phyloP scores from a whole-genome alignment of 2,888 invertebrate genomes.

The Brenthis daphne region DNA sequence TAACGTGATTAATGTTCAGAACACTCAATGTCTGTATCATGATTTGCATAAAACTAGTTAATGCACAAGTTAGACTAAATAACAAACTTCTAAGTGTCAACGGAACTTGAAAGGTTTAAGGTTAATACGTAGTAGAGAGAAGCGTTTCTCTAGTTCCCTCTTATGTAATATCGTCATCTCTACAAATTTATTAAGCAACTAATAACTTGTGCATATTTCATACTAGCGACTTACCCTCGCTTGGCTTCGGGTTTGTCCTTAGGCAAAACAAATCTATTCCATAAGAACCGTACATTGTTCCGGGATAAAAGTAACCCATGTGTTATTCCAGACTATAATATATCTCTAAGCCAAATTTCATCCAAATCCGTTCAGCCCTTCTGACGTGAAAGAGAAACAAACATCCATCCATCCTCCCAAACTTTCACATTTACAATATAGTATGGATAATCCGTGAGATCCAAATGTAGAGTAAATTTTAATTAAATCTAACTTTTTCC shows the following conservation, averaged over 20 bases:
- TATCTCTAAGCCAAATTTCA: too few species aligned
- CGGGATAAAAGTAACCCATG: too few species aligned
- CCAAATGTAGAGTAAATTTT: neutral
- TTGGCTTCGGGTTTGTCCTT: too few species aligned
- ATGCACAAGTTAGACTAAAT: constrained; percentile 62
- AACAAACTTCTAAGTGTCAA: constrained; percentile 36
- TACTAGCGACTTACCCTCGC: too few species aligned
- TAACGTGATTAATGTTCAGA: constrained; percentile 74
- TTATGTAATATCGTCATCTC: neutral
- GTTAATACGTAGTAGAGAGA: constrained; percentile 1
- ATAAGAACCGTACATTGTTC: too few species aligned
- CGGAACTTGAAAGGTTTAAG: constrained; percentile 24
- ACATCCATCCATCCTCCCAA: too few species aligned
- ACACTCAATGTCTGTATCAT: constrained; percentile 67
- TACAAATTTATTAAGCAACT: neutral
- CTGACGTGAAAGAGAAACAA: too few species aligned
- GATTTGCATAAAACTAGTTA: constrained; percentile 78
- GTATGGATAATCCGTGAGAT: neutral
- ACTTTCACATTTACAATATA: neutral
- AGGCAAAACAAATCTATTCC: too few species aligned
- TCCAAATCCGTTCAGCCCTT: too few species aligned
- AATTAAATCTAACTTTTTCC: constrained; percentile 10
- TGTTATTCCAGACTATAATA: too few species aligned
- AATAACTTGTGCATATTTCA: too few species aligned
- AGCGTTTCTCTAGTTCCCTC: neutral